Evolutionary conservation across 2,888 invertebrate genomes (phyloP), one percentile per base, ranked within the genome.

Genomic region (Ariolimax columbianus): DNA sequence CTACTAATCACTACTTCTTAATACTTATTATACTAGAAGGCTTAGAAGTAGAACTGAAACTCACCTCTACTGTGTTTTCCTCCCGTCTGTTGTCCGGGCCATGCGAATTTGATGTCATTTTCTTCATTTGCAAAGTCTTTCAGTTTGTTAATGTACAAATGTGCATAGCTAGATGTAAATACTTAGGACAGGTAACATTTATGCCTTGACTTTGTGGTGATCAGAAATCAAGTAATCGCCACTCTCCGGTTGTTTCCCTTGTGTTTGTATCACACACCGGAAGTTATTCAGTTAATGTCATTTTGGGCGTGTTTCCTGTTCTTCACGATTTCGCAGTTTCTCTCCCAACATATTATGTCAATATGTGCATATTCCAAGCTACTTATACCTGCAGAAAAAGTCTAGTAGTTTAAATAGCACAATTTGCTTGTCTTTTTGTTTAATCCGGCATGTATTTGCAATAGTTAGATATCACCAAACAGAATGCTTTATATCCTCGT

Each of bases 41-140:
- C 17, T 47, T 47, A 11, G 47, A 47, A 55, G 55, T 55, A 23
- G 17, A 55, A 55, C 19, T 55, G 19, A 55, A 73, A 84, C 84
- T 43, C 70, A 91, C 91, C 90, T 91, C 91, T 38, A 91, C 90
- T n/a, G 91, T 91, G 79, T 90, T 88, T 86, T 91, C 91, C 36
- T 90, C 91, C 38, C 89, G 84, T 79, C 90, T 84, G 80, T 88
- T 90, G 11, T 90, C 90, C 14, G 77, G 40, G 26, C 78, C 59
- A 47, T 80, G 79, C 23, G 84, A 84, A 84, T 40, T 79, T 4
- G 73, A 78, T n/a, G 78, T 55, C 83, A 83, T 83, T 43, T 51
- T 73, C 70, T 59, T 81, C 68, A 51, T 70, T 81, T 55, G 51
- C 36, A 51, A 47, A 75, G 75, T 33, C 23, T 75, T 75, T 23